phyloP scores from a whole-genome alignment of 2,113 vertebrate species.

The Tympanuchus pallidicinctus region DNA sequence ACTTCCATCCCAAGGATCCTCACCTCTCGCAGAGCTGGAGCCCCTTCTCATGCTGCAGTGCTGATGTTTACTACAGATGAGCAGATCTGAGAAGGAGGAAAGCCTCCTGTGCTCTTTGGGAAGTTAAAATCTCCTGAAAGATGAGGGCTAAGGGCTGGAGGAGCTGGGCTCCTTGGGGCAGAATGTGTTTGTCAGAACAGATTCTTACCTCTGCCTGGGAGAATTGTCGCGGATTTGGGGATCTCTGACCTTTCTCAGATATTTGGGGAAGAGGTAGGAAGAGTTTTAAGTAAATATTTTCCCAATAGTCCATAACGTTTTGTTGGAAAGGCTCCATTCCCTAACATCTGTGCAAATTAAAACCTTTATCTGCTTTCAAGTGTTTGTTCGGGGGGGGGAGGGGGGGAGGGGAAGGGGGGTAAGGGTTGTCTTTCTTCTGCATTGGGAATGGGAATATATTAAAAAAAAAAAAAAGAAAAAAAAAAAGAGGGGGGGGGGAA shows the following conservation, averaged over 20 bases:
- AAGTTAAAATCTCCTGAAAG: neutral
- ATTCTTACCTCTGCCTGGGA: neutral
- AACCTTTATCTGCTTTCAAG: neutral
- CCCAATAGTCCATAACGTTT: neutral
- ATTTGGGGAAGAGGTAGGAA: neutral
- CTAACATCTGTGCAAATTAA: neutral
- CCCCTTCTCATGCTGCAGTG: no score
- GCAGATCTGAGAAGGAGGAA: neutral
- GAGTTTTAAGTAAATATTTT: neutral
- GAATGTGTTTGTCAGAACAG: accelerated
- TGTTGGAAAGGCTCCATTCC: neutral
- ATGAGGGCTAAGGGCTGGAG: neutral
- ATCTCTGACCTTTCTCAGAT: neutral
- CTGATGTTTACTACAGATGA: neutral
- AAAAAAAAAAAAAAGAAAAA: no score
- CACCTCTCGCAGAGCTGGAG: neutral
- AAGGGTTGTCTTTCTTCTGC: neutral
- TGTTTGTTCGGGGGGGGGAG: neutral
- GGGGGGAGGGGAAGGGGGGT: neutral
- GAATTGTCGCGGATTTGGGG: neutral
- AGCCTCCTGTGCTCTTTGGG: neutral
- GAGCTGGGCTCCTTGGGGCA: accelerated
- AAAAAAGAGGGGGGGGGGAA: neutral
- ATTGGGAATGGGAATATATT: neutral
- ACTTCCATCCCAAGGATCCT: neutral